These are phyloP conservation scores for Polymixis lichenea DNA, from an alignment of 2,888 invertebrate species.

Conservation along the genomic window DNA sequence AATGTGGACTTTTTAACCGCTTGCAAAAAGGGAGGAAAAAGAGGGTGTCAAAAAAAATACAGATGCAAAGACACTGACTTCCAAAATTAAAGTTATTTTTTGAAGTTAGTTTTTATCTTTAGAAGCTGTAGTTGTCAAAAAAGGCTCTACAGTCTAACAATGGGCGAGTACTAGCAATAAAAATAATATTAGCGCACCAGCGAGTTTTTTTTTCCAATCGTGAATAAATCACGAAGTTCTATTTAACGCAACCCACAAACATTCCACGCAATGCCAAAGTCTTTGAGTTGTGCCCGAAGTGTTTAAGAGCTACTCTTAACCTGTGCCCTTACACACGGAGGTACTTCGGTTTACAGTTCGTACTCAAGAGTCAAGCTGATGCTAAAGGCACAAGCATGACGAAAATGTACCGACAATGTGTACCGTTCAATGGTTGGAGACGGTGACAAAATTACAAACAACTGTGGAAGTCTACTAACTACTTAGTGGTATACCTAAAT, in stretches of 20 bases:
- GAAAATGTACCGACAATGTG: constrained; percentile 2
- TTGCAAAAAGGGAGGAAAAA: too few relatives aligned
- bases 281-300: constrained; percentile 35
- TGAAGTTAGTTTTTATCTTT: too few relatives aligned
- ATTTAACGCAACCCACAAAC: constrained; percentile 14
- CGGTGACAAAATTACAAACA: not conserved
- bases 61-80: too few relatives aligned
- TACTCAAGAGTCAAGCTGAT: constrained; percentile 10
- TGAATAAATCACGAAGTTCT: not conserved
- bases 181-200: too few relatives aligned
- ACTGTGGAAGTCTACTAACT: not conserved
- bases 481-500: not conserved
- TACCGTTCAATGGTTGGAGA: not conserved
- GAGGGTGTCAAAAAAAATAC: too few relatives aligned
- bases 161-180: too few relatives aligned
- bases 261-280: constrained; percentile 1
- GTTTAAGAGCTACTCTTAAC: constrained; percentile 41
- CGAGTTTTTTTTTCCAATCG: too few relatives aligned
- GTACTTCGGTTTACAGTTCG: constrained; percentile 27
- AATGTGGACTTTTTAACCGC: too few relatives aligned
- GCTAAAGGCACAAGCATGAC: constrained; percentile 17
- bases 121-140: too few relatives aligned
- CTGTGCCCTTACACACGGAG: not conserved
- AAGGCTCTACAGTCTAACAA: too few relatives aligned
- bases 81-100: too few relatives aligned